Conservation (phyloP, 2,113 vertebrate genomes). For the Chaetorhynchus papuensis region DNA sequence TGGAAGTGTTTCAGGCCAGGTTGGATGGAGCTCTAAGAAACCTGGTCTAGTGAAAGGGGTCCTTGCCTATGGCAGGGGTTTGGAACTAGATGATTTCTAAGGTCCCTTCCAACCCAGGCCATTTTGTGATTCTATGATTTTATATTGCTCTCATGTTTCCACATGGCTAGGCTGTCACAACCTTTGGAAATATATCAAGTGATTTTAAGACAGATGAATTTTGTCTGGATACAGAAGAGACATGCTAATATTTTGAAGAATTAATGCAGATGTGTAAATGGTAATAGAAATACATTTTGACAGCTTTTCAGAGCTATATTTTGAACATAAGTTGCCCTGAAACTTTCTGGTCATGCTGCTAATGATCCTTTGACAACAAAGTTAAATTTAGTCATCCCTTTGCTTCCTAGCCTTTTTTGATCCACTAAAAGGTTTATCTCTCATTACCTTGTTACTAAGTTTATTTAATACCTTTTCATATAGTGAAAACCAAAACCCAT, state of each 20-base stretch:
- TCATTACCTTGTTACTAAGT: background rate
- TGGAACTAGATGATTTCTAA: background rate
- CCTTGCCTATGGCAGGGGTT: background rate
- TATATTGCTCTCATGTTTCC: background rate
- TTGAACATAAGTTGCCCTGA: background rate
- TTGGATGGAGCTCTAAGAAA: background rate
- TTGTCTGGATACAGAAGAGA: background rate
- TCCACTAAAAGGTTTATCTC: background rate
- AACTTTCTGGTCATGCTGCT: background rate
- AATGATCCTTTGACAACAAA: background rate
- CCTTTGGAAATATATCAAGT: background rate
- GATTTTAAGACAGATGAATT: background rate
- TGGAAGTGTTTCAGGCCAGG: background rate
- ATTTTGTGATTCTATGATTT: background rate
- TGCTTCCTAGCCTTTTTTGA: background rate
- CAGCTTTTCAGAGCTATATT: background rate
- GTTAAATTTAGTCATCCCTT: background rate
- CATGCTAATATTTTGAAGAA: background rate
- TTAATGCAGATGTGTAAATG: background rate
- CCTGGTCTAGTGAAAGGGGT: background rate
- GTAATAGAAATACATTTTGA: background rate
- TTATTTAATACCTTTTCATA: background rate
- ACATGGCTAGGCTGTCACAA: background rate
- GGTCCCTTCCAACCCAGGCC: background rate
- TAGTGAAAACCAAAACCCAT: background rate